These are phyloP conservation scores for Archivesica marissinica DNA, from an alignment of 1,140 invertebrate species.

Conservation along the genomic window DNA sequence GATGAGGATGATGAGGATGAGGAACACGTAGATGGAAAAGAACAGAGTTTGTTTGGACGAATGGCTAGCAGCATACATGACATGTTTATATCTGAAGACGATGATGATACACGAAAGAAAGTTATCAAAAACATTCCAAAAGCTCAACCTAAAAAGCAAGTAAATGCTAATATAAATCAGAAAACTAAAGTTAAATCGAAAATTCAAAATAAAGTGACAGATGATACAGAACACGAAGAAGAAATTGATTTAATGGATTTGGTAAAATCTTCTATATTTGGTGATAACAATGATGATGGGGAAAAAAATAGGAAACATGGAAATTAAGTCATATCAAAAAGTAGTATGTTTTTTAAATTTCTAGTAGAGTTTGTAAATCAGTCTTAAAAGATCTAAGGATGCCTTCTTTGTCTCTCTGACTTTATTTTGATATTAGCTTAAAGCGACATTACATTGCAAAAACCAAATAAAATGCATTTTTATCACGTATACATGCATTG, in stretches of 20 bases:
- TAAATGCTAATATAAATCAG: constrained; percentile 7
- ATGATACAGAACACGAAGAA: constrained; percentile 55
- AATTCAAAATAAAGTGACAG: constrained; percentile 5
- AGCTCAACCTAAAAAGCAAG: constrained; percentile 51
- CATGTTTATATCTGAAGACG: constrained; percentile 74
- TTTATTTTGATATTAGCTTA: too few relatives aligned
- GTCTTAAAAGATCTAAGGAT: too few relatives aligned
- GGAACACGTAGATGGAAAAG: constrained; percentile 77
- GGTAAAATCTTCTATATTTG: constrained; percentile 58
- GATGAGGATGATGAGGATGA: constrained; percentile 52
- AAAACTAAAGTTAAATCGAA: constrained; percentile 39
- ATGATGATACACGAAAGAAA: constrained; percentile 71
- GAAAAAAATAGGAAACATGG: constrained; percentile 31
- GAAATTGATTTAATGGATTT: constrained; percentile 64
- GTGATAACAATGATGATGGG: constrained; percentile 17
- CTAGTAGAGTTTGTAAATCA: too few relatives aligned
- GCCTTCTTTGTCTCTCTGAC: background rate
- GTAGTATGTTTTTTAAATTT: constrained; percentile 7
- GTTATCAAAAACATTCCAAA: constrained; percentile 64
- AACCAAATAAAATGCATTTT: too few relatives aligned
- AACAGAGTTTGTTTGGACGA: constrained; percentile 63
- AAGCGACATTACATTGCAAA: too few relatives aligned
- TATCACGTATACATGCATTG: too few relatives aligned
- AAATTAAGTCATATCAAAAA: constrained; percentile 10
- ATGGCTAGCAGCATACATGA: constrained; percentile 65